Percentiles rank a stretch among this genome's conserved stretches.
Evolutionary conservation across 2,797 vertebrate species (phyloP).

Genomic region (Nannoperca obscura): DNA sequence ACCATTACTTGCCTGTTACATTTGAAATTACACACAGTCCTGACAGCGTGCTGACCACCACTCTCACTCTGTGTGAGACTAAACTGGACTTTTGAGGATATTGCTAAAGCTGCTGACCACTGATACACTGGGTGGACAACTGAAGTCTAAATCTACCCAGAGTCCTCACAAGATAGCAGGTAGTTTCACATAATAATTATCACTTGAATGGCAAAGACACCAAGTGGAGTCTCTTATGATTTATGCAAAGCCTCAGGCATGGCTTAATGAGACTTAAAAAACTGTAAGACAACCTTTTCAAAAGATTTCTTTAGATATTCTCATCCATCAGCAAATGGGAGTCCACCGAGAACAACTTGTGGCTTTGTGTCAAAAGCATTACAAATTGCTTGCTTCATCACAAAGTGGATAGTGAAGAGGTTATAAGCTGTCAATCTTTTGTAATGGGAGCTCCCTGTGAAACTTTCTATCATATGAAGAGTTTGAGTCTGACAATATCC

Average conservation of each 20-base stretch:
- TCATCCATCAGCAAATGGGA: slow-evolving; percentile 45
- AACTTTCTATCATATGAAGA: slow-evolving; percentile 18
- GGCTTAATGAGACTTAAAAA: slow-evolving; percentile 52
- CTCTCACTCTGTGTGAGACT: slow-evolving; percentile 15
- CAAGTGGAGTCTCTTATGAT: slow-evolving; percentile 35
- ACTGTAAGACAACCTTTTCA: slow-evolving; percentile 52
- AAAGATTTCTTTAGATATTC: slow-evolving; percentile 51
- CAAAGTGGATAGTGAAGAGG: slow-evolving; percentile 46
- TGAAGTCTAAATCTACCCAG: slow-evolving; percentile 23
- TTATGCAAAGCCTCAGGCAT: slow-evolving; percentile 46
- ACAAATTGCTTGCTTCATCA: slow-evolving; percentile 51
- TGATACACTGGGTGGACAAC: slow-evolving; percentile 12
- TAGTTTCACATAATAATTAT: slow-evolving; percentile 41
- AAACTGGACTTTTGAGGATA: slow-evolving; percentile 29
- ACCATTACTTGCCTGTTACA: slow-evolving; percentile 21
- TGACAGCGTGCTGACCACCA: slow-evolving; percentile 14
- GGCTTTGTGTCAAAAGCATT: slow-evolving; percentile 46
- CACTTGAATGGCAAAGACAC: slow-evolving; percentile 39
- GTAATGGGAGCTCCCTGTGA: slow-evolving; percentile 33
- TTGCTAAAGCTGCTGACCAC: slow-evolving; percentile 11
- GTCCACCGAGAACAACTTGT: slow-evolving; percentile 54
- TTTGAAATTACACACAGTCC: slow-evolving; percentile 38
- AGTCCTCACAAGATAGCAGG: slow-evolving; percentile 26
- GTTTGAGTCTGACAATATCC: slow-evolving; percentile 23
- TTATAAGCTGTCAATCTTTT: slow-evolving; percentile 40